A percentile compares a stretch with the other conserved stretches of the same genome.
phyloP scores from a whole-genome alignment of 2,888 invertebrate species.

The Papilio elwesi region DNA sequence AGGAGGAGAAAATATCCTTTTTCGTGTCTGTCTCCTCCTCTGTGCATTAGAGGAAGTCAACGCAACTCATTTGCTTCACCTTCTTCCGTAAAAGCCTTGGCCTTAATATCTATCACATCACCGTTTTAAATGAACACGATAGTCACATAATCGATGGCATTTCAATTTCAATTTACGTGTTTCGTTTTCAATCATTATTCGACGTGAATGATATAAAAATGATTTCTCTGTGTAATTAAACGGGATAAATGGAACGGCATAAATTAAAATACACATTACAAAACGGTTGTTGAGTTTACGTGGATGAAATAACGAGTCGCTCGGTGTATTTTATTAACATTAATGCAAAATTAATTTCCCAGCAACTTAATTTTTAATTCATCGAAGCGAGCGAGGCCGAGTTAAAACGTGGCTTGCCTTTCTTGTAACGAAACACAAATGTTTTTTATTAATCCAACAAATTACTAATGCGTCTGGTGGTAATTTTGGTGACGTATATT shows the following conservation, averaged over 20 bases:
- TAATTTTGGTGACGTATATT: too few relatives aligned
- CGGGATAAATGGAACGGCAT: constrained; percentile 11
- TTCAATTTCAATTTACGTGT: not conserved
- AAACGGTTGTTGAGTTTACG: constrained; percentile 28
- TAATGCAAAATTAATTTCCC: constrained; percentile 30
- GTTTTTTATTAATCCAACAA: not conserved
- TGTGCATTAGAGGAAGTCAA: too few relatives aligned
- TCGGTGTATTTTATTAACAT: constrained; percentile 28
- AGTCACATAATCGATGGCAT: not conserved
- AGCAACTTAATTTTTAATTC: constrained; percentile 27
- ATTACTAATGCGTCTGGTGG: too few relatives aligned
- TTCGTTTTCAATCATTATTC: not conserved
- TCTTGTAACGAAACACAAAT: not conserved
- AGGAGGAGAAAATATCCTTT: too few relatives aligned
- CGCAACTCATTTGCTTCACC: too few relatives aligned
- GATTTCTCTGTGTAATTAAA: constrained; percentile 23
- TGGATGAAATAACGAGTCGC: constrained; percentile 18
- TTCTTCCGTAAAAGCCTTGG: too few relatives aligned
- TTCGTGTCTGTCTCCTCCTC: too few relatives aligned
- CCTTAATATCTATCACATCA: not conserved
- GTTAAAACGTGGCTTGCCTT: not conserved
- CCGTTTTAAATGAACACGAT: not conserved
- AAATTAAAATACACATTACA: constrained; percentile 27
- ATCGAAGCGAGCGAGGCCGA: constrained; percentile 11
- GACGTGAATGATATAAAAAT: not conserved